These are phyloP conservation scores for Blastomussa wellsi DNA, from an alignment of 92 coral and sea anemone genomes.

Conservation along the genomic window DNA sequence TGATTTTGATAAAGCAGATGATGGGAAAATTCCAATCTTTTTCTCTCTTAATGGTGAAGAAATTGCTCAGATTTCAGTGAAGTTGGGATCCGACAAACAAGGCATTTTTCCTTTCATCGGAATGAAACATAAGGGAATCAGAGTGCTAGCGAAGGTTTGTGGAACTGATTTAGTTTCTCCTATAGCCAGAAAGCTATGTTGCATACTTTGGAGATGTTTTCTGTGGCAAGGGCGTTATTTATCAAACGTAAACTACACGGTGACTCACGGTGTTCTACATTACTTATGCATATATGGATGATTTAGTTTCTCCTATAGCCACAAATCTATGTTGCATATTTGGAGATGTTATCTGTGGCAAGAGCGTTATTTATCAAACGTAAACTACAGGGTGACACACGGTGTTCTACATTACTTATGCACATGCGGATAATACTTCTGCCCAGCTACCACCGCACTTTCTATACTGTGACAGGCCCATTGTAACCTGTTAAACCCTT, in stretches of 20 bases:
- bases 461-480: too few relatives aligned
- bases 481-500: too few relatives aligned
- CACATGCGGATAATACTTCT: background rate
- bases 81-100: constrained; percentile 11
- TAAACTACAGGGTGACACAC: too few relatives aligned
- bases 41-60: constrained; percentile 38
- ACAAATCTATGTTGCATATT: background rate
- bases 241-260: too few relatives aligned
- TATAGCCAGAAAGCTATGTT: background rate
- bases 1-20: constrained; percentile 23
- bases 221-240: background rate
- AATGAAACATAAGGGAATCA: constrained; percentile 44
- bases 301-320: background rate
- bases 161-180: background rate
- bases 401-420: too few relatives aligned
- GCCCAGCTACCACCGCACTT: too few relatives aligned
- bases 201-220: background rate
- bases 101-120: constrained; percentile 44
- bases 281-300: too few relatives aligned
- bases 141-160: constrained; percentile 46
- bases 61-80: constrained; percentile 21
- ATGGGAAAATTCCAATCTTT: constrained; percentile 38
- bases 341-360: background rate
- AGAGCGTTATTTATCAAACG: background rate
- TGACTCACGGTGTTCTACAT: too few relatives aligned